Base-by-base conservation (phyloP, 2,797 vertebrate species). In the Hoplostethus atlanticus region DNA sequence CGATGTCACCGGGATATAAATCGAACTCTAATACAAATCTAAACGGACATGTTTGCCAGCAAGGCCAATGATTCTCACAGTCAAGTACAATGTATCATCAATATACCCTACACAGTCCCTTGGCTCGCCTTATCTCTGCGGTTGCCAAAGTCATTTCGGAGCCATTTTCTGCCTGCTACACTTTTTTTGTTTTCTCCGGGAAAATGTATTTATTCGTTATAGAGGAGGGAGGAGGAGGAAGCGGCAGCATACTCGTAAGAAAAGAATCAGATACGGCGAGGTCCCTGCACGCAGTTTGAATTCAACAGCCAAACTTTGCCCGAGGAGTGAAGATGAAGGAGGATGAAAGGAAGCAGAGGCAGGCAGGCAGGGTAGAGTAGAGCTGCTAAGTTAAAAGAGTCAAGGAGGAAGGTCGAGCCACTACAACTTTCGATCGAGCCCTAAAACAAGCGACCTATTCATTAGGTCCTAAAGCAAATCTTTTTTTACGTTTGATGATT, bases 11-110 rank as follows among this genome's bases (percentile, higher is more conserved):
- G 34, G 50, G 36, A n/a, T 51, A 68, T 57, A 31, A 65, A 73
- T 81, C 25, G 64, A n/a, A 53, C 11, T 38, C 13, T 42, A 51
- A 56, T 68, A 52, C 7, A 59, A 78, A 72, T 72, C 56, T 40
- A 65, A 61, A 71, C 59, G 50, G 60, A 66, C 59, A 4, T 36
- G 21, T 58, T 62, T 74, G 47, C 47, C 65, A 74, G 66, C 51
- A 76, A 65, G 54, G 50, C 63, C 42, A 70, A 16, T 40, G 31
- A 68, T 57, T 76, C 15, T 71, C 44, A 40, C 36, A 57, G 56
- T 31, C 0, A 10, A 67, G 58, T 15, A 61, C 54, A 44, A 54
- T 61, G 48, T 42, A 59, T 80, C 62, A 71, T 69, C 50, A 74
- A 55, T 54, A 64, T 57, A 63, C 73, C 55, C 56, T 11, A 58